Evolutionary conservation across 1,140 invertebrate species (phyloP).

Genomic region (Aphelenchoides avenae): DNA sequence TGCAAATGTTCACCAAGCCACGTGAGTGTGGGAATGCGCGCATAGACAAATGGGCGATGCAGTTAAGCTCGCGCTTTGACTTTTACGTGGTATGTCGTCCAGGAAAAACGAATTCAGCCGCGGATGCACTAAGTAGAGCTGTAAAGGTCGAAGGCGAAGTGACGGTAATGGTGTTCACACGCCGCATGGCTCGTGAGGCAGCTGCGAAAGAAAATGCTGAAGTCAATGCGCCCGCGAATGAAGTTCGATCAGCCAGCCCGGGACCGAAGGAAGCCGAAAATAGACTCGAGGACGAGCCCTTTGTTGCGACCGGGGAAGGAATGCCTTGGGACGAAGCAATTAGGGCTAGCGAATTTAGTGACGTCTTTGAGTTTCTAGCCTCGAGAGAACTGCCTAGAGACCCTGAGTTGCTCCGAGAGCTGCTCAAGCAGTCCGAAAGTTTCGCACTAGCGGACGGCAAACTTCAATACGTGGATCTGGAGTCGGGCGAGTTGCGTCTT

Average conservation of each 20-base stretch:
- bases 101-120: conserved; percentile 16
- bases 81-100: conserved; percentile 6
- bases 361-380: conserved; percentile 6
- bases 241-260: no score
- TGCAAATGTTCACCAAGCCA: conserved; percentile 9
- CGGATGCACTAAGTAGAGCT: no score
- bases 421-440: no score
- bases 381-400: background rate
- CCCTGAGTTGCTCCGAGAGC: no score
- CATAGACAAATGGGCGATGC: conserved; percentile 17
- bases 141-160: no score
- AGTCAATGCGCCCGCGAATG: no score
- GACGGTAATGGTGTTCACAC: no score
- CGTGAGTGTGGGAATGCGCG: conserved; percentile 2
- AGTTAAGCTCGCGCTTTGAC: conserved; percentile 2
- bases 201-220: no score
- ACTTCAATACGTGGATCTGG: background rate
- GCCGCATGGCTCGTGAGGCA: no score
- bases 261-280: no score
- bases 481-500: conserved; percentile 1
- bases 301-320: no score
- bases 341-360: background rate
- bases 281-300: background rate
- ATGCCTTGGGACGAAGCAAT: conserved; percentile 6
- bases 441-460: no score